These are phyloP conservation scores for Pseudachorutes palmiensis DNA, from an alignment of 1,140 invertebrate genomes.

Conservation along the genomic window DNA sequence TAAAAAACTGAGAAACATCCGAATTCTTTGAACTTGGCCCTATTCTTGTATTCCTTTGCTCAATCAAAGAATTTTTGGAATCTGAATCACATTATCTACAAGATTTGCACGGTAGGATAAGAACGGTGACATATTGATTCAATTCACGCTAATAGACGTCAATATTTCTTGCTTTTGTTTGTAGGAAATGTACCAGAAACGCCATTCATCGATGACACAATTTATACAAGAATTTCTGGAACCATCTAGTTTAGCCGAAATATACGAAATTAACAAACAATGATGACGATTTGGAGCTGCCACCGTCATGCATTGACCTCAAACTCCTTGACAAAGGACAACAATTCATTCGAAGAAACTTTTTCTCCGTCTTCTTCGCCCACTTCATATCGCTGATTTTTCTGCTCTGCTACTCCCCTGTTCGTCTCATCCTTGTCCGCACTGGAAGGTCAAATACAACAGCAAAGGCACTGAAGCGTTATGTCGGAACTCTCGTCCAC, in stretches of 20 bases:
- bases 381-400: slow-evolving; percentile 35
- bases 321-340: slow-evolving; percentile 17
- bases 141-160: background rate
- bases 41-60: too few species aligned
- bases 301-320: slow-evolving; percentile 12
- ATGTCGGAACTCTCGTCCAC: slow-evolving; percentile 31
- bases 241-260: background rate
- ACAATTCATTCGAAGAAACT: slow-evolving; percentile 18
- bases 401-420: slow-evolving; percentile 30
- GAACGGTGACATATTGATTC: background rate
- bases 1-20: too few species aligned
- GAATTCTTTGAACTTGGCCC: too few species aligned
- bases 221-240: background rate
- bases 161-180: background rate
- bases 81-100: too few species aligned
- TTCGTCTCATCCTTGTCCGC: slow-evolving; percentile 20
- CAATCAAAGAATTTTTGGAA: too few species aligned
- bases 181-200: background rate
- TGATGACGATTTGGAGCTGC: background rate
- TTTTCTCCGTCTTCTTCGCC: slow-evolving; percentile 33
- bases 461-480: slow-evolving; percentile 23
- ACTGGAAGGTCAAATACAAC: slow-evolving; percentile 27
- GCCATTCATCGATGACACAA: background rate
- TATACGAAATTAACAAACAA: background rate
- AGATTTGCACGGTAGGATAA: too few species aligned